Evolutionary conservation across 1,140 invertebrate genomes (phyloP), one percentile per base, ranked within the genome.

Genomic region (Drosophila subobscura): DNA sequence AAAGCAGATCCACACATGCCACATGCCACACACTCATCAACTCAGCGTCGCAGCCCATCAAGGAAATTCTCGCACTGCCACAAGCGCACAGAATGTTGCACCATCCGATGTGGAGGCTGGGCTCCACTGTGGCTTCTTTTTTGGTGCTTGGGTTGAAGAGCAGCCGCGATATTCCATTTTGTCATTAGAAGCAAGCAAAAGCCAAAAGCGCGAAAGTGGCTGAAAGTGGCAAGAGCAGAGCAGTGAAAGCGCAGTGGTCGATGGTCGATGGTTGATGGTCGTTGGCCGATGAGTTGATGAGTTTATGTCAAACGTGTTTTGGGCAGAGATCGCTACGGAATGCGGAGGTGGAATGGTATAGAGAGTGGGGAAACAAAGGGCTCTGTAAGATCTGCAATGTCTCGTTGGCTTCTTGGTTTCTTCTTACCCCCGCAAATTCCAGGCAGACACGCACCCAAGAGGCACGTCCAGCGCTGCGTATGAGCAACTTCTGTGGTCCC

Each of bases 171-270:
- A 86, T 76, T 88, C 64, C 74, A 86, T 88, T 88, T 83, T 88
- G 84, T 79, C 83, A 88, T 88, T 88, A 79, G 83, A 89, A 88
- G 76, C 79, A 71, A 77, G 79, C 83, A 81, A 88, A 83, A 83
- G 75, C 49, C 52, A 49, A 56, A 47, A 46, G 23, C 65, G 68
- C 58, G 45, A 71, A 76, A 80, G 78, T 72, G 64, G 53, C 53
- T 20, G 16, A 46, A 33, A 33, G 29, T 33, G 29, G 29, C 29
- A 10, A 33, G 16, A 20, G 16, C 16, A 1, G 44, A 59, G 61
- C 44, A 58, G 40, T 73, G 46, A 47, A 42, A 53, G 52, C 66
- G 47, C 16, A 63, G 50, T 71, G 27, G 45, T 27, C 37, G 40
- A 46, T 52, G 40, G 68, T 33, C 3, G 29, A 33, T 33, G 29